phyloP scores from a whole-genome alignment of 35 echinoderm and acorn worm species.

The Eucidaris tribuloides region DNA sequence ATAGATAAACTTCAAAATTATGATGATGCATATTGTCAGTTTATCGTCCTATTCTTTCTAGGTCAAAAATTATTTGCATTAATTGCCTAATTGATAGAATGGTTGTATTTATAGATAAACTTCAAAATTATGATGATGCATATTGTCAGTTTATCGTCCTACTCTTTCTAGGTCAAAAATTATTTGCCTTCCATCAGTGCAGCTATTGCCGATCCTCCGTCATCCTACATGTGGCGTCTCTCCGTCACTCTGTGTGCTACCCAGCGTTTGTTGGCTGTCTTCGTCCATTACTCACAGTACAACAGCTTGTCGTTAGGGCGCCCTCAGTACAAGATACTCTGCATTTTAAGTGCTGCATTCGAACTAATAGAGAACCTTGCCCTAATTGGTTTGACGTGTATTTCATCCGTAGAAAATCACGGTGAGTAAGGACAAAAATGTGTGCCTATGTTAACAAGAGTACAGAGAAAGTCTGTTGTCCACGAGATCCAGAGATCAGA shows the following conservation, averaged over 20 bases:
- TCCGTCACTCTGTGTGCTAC: constrained; percentile 22
- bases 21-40: too few species aligned
- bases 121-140: too few species aligned
- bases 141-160: too few species aligned
- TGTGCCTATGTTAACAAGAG: too few species aligned
- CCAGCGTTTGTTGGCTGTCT: not conserved
- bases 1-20: too few species aligned
- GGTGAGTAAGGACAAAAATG: too few species aligned
- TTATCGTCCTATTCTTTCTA: too few species aligned
- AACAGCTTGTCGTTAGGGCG: not conserved
- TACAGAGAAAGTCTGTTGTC: too few species aligned
- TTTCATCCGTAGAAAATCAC: constrained; percentile 51
- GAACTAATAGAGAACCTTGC: constrained; percentile 43
- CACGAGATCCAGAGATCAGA: too few species aligned
- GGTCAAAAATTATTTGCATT: not conserved
- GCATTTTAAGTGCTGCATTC: constrained; percentile 1
- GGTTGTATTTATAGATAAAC: too few species aligned
- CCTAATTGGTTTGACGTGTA: constrained; percentile 49
- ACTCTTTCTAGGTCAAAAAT: constrained; percentile 59
- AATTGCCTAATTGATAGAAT: too few species aligned
- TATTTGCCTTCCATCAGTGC: constrained; percentile 79
- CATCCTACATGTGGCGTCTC: constrained; percentile 59
- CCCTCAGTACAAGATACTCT: constrained; percentile 24
- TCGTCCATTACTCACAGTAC: not conserved
- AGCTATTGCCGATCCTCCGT: constrained; percentile 62